Evolutionary conservation across 2,888 invertebrate species (phyloP).

Genomic region (Leptinotarsa juncta): DNA sequence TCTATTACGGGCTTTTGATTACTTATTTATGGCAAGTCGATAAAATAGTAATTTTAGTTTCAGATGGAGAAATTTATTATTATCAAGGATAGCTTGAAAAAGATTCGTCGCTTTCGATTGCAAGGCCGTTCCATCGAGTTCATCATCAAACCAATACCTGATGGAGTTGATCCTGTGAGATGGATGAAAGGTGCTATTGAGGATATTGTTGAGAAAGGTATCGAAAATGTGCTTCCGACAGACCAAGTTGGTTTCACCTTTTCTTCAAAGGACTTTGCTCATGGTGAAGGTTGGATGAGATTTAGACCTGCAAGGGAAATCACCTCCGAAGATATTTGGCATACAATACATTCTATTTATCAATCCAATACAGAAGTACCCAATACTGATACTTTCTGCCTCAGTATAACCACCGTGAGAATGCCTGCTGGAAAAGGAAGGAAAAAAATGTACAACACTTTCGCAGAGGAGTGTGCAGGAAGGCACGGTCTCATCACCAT

Average conservation of each 20-base stretch:
- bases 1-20: too few species aligned
- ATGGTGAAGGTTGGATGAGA: conserved; percentile 21
- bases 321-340: neutral
- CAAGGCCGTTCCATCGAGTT: too few species aligned
- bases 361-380: conserved; percentile 21
- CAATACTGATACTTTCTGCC: conserved; percentile 15
- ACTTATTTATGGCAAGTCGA: too few species aligned
- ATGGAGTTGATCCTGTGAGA: too few species aligned
- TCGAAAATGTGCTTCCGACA: neutral
- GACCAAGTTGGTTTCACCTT: conserved; percentile 26
- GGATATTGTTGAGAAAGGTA: too few species aligned
- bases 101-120: too few species aligned
- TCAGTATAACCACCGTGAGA: conserved; percentile 12
- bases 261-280: conserved; percentile 14
- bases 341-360: conserved; percentile 21
- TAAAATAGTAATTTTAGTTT: too few species aligned
- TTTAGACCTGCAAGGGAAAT: conserved; percentile 5
- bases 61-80: too few species aligned
- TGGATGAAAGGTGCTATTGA: too few species aligned
- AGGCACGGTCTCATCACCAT: conserved; percentile 33
- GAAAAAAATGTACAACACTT: neutral
- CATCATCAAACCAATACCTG: too few species aligned
- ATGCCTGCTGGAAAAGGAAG: conserved; percentile 13
- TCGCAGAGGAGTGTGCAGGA: conserved; percentile 1
- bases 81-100: too few species aligned